Evolutionary conservation across 2,113 vertebrate genomes (phyloP).

Genomic region (Callospermophilus lateralis): DNA sequence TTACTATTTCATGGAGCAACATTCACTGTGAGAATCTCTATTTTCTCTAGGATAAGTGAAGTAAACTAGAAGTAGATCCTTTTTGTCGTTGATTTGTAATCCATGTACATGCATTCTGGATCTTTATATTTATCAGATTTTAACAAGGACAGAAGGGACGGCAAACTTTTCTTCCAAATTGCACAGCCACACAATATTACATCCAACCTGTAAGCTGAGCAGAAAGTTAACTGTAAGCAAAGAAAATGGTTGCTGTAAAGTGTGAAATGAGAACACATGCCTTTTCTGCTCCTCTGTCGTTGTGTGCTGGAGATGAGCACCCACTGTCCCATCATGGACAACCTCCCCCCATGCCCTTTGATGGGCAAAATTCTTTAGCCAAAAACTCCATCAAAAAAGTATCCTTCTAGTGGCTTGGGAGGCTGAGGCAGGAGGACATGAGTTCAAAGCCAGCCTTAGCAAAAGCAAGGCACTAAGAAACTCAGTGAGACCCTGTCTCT

Average conservation of each 20-base stretch:
- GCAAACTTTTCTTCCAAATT: neutral
- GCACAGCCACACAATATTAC: neutral
- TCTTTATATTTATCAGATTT: constrained; percentile 8
- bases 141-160: neutral
- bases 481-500: too few species aligned
- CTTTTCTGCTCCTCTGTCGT: neutral
- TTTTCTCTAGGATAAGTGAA: neutral
- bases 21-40: neutral
- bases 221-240: constrained; percentile 1
- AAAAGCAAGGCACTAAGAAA: too few species aligned
- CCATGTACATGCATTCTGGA: neutral
- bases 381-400: neutral
- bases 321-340: accelerated
- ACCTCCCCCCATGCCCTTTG: too few species aligned
- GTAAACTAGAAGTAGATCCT: neutral
- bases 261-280: neutral
- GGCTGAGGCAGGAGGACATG: too few species aligned
- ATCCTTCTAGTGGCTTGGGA: too few species aligned
- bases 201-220: neutral
- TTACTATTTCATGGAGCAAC: neutral
- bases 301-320: neutral
- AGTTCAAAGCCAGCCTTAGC: too few species aligned
- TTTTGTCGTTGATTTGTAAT: constrained; percentile 28
- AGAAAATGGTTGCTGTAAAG: neutral
- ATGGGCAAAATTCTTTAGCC: neutral